phyloP scores from a whole-genome alignment of 2,888 invertebrate species.

The Apamea crenata region DNA sequence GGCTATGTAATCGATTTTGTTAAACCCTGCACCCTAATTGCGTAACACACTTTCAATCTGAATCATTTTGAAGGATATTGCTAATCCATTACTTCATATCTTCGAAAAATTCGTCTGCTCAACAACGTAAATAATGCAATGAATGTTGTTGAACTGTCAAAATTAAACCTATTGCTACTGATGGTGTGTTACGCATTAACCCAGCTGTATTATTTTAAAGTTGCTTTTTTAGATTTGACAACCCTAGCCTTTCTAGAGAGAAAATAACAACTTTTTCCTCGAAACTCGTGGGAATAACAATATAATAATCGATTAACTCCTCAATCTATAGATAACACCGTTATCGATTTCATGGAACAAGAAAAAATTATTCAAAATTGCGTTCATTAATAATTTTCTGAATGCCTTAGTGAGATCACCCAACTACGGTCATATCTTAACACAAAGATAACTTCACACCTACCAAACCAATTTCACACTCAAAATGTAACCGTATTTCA shows the following conservation, averaged over 20 bases:
- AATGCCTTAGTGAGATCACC: slow-evolving; percentile 64
- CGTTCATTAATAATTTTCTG: slow-evolving; percentile 48
- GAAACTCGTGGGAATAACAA: slow-evolving; percentile 40
- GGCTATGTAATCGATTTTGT: no score
- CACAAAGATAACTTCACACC: slow-evolving; percentile 36
- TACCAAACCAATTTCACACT: background rate
- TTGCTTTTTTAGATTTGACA: slow-evolving; percentile 3
- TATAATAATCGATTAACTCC: slow-evolving; percentile 28
- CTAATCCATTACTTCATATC: no score
- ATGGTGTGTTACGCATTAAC: no score
- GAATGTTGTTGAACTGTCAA: no score
- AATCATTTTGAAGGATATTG: no score
- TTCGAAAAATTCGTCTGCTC: no score
- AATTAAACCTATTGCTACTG: no score
- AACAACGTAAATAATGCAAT: no score
- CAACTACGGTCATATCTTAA: slow-evolving; percentile 44
- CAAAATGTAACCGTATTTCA: slow-evolving; percentile 37
- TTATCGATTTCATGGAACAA: slow-evolving; percentile 50
- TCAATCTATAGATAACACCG: slow-evolving; percentile 39
- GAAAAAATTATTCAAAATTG: slow-evolving; percentile 43
- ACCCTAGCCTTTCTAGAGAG: background rate
- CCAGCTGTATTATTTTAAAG: background rate
- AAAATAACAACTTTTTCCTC: slow-evolving; percentile 9
- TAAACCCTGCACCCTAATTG: no score
- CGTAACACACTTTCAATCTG: no score